These are phyloP conservation scores for Drosophila imparisetae DNA, from an alignment of 2,888 invertebrate genomes.

Conservation along the genomic window DNA sequence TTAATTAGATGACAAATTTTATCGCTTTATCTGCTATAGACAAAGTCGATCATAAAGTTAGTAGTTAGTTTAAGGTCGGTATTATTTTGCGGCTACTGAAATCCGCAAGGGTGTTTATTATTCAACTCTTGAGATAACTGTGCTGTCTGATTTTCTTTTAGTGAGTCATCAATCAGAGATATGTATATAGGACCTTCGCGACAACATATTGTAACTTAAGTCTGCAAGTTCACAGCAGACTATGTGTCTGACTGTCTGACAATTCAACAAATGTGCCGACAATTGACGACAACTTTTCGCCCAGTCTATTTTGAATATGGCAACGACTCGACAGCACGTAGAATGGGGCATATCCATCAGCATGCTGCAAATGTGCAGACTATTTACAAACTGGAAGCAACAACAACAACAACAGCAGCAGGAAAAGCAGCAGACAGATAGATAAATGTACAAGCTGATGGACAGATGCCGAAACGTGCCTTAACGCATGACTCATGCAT, in stretches of 20 bases:
- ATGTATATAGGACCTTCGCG: conserved; percentile 22
- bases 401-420: conserved; percentile 24
- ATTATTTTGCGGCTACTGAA: neutral
- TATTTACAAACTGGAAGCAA: conserved; percentile 56
- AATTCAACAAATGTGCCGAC: conserved; percentile 65
- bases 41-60: neutral
- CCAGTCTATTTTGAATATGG: conserved; percentile 67
- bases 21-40: neutral
- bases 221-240: conserved; percentile 36
- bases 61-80: neutral
- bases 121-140: neutral
- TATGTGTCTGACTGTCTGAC: conserved; percentile 29
- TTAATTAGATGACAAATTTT: neutral
- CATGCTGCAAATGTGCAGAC: conserved; percentile 57
- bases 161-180: conserved; percentile 48
- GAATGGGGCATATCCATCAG: conserved; percentile 68
- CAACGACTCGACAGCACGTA: conserved; percentile 2
- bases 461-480: conserved; percentile 66
- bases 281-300: conserved; percentile 65
- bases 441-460: conserved; percentile 36
- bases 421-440: conserved; percentile 17
- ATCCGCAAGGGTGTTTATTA: neutral
- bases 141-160: neutral
- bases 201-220: conserved; percentile 36
- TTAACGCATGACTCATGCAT: conserved; percentile 70